A percentile compares a stretch with the other conserved stretches of the same genome.
phyloP scores from a whole-genome alignment of 2,888 invertebrate species.

The Oeneis ivallda region DNA sequence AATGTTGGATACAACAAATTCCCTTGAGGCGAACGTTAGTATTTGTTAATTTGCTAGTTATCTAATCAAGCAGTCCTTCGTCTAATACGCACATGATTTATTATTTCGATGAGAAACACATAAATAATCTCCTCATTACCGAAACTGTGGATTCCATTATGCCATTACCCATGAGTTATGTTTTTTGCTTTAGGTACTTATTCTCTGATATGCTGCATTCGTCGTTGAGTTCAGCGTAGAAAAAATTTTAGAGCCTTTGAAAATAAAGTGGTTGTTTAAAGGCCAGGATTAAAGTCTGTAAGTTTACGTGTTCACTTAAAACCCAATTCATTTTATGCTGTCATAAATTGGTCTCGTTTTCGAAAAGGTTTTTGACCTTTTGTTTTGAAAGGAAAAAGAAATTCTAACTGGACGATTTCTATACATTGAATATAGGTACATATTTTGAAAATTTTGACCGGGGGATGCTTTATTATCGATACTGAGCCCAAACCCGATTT shows the following conservation, averaged over 20 bases:
- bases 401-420: too few species aligned
- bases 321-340: too few species aligned
- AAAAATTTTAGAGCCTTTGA: not conserved
- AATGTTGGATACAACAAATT: not conserved
- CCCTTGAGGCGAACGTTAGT: not conserved
- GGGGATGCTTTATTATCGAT: too few species aligned
- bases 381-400: too few species aligned
- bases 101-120: constrained; percentile 3
- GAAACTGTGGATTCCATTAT: constrained; percentile 6
- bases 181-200: constrained; percentile 15
- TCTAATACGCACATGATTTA: not conserved
- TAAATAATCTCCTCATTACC: constrained; percentile 4
- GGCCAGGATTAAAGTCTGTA: not conserved
- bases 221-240: not conserved
- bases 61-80: not conserved
- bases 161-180: not conserved
- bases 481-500: too few species aligned
- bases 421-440: too few species aligned
- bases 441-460: too few species aligned
- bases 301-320: not conserved
- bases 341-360: too few species aligned
- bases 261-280: not conserved
- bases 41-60: not conserved
- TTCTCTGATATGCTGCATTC: not conserved
- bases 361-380: too few species aligned